Conservation (phyloP, 2,888 invertebrate species). For the Lamellibrachia satsuma region DNA sequence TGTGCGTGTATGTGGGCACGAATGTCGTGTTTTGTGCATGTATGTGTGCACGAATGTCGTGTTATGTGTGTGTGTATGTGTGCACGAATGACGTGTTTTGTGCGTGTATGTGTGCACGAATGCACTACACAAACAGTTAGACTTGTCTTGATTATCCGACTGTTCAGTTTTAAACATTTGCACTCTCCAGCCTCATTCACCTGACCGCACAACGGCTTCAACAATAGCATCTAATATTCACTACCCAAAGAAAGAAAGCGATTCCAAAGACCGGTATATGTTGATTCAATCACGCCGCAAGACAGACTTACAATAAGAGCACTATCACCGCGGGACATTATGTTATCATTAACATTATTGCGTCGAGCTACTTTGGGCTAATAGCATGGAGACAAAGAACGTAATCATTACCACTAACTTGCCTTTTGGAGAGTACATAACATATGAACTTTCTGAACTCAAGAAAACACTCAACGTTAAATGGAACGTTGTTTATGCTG, state of each 20-base stretch:
- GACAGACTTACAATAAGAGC: constrained; percentile 6
- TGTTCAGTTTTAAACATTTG: background rate
- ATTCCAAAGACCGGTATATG: background rate
- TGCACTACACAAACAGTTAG: no score
- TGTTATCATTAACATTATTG: background rate
- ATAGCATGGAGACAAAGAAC: background rate
- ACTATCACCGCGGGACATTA: constrained; percentile 27
- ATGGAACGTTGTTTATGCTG: background rate
- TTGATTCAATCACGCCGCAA: background rate
- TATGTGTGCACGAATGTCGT: no score
- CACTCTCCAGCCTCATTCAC: background rate
- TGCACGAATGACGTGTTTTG: no score
- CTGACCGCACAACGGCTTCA: background rate
- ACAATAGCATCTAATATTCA: background rate
- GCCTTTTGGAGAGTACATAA: background rate
- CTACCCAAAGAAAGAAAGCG: background rate
- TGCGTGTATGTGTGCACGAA: no score
- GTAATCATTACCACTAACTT: background rate
- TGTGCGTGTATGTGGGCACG: no score
- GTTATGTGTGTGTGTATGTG: no score
- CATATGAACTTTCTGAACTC: background rate
- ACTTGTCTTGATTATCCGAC: background rate
- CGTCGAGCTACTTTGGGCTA: background rate
- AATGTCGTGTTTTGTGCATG: no score
- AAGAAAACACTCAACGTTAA: background rate